Conservation (phyloP, 2,888 invertebrate species). For the Chrysolina americana region DNA sequence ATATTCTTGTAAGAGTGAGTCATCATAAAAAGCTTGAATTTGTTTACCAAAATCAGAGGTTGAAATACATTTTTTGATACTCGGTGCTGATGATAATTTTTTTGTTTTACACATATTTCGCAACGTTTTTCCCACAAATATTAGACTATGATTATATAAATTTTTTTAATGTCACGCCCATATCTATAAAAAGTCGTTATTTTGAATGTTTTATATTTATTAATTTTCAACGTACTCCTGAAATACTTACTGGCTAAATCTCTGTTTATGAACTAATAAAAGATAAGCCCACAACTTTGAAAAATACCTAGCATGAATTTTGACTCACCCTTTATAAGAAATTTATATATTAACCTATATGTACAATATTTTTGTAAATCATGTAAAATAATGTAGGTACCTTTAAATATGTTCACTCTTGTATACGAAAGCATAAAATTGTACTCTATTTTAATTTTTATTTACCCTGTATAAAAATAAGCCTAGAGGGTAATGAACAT, state of each 20-base stretch:
- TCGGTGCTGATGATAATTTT: too few species aligned
- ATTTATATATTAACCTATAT: background rate
- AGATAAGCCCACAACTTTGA: background rate
- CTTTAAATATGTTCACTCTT: background rate
- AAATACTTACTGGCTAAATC: background rate
- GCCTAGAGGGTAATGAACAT: background rate
- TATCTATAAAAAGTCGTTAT: background rate
- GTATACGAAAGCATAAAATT: background rate
- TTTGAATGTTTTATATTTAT: background rate
- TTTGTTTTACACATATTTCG: background rate
- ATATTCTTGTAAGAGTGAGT: conserved; percentile 21
- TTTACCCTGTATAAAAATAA: background rate
- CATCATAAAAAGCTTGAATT: too few species aligned
- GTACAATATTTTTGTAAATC: background rate
- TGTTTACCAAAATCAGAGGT: conserved; percentile 17
- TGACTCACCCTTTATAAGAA: too few species aligned
- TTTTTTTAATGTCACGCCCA: too few species aligned
- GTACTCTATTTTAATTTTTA: background rate
- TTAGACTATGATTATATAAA: too few species aligned
- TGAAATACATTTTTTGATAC: conserved; percentile 19
- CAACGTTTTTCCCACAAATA: too few species aligned
- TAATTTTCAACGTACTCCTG: background rate
- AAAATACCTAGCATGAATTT: too few species aligned
- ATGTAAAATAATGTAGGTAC: conserved; percentile 1
- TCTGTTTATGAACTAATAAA: background rate